Evolutionary conservation across 1,140 invertebrate species (phyloP), one percentile per base, ranked within the genome.

Genomic region (Eriosoma lanigerum): DNA sequence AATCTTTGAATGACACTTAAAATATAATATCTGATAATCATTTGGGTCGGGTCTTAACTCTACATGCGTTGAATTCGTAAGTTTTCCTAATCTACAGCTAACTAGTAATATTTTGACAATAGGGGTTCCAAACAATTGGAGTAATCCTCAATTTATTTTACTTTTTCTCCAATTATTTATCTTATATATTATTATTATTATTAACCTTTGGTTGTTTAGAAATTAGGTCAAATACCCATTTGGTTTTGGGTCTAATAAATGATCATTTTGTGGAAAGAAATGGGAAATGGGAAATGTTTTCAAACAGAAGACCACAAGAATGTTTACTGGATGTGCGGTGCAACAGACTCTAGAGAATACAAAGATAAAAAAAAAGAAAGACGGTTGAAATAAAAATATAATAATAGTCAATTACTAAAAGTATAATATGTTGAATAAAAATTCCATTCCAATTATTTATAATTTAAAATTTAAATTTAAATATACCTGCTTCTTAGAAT

Each of bases 211-310:
- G 66, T 17, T 68, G 44, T 26, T 68, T 68, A 48, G 48, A 68
- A 68, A 68, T 68, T 68, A 68, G 66, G 66, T 48, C 66, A 68
- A 26, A 10, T 12, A 46, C 66, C 44, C 38, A 68, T 68, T 68
- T 26, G 21, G 21, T 26, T 38, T 26, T 2, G 12, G 66, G 21
- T 48, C 44, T 68, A 68, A 68, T 68, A 68, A 48, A 68, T 48
- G 5, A 68, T 13, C 6, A 13, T 68, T 12, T 48, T 46, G 38
- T n/a, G 21, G 13, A n/a, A 6, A n/a, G 44, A 46, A 13, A 68
- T 44, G n/a, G n/a, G n/a, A n/a, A 48, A 48, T 48, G 21, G 66
- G 17, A 68, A 68, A 68, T 48, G 44, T 10, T 68, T 68, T 38
- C 66, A 38, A 68, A 10, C 21, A 44, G 44, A 68, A 24, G 24